phyloP scores from a whole-genome alignment of 2,113 vertebrate species.

The Hippocampus barbouri region DNA sequence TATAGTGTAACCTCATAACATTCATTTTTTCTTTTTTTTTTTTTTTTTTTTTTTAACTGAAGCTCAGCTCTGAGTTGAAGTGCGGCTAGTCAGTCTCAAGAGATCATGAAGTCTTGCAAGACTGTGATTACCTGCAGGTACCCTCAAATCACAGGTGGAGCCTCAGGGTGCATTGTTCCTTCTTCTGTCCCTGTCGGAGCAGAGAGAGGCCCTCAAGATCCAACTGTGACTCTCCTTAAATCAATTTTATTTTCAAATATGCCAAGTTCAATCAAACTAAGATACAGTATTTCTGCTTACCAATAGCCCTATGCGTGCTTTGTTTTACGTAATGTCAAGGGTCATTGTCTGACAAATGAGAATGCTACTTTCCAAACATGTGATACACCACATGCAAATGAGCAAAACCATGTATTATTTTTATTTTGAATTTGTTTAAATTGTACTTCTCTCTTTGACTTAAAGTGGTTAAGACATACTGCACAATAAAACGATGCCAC shows the following conservation, averaged over 20 bases:
- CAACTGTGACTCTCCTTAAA: not conserved
- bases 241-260: not conserved
- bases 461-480: not conserved
- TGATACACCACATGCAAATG: not conserved
- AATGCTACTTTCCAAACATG: not conserved
- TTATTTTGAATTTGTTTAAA: not conserved
- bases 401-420: not conserved
- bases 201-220: not conserved
- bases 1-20: conserved; percentile 43
- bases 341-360: not conserved
- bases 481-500: not conserved
- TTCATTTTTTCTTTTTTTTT: not conserved
- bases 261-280: not conserved
- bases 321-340: not conserved
- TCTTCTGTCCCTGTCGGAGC: not conserved
- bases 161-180: not conserved
- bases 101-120: not conserved
- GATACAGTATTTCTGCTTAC: not conserved
- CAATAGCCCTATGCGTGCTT: not conserved
- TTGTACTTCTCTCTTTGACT: not conserved
- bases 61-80: conserved; percentile 8
- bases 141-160: not conserved
- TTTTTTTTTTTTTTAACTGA: not conserved
- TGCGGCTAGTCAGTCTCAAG: not conserved
- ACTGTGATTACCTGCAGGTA: not conserved